Evolutionary conservation across 2,888 invertebrate species (phyloP), one percentile per base, ranked within the genome.

Genomic region (Chaitophorus viminalis): DNA sequence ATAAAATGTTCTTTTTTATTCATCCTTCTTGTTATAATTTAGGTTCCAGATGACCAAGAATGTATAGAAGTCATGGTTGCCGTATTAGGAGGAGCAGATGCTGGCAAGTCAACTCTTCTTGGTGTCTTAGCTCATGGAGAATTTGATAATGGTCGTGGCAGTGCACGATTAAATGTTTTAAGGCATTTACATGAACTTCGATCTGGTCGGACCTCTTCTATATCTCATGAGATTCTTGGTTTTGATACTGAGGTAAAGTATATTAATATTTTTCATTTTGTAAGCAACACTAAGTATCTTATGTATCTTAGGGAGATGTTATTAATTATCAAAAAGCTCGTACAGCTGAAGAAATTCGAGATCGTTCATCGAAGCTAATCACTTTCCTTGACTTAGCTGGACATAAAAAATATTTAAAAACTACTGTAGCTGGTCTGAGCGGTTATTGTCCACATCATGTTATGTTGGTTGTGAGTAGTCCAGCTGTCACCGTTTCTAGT

Each of bases 101-200:
- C 97, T 2, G 99, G 99, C n/a, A 99, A 99, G 91, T 98, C 98
- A 11, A 99, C 99, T 0, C 93, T 99, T 60, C 93, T 99, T 54
- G 99, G 99, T 21, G 99, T 99, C 0, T 92, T 99, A 54, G 99
- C 99, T 0, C 98, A 99, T 92, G 98, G 99, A 46, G 97, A 96
- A 91, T 92, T 98, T 89, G 99, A 99, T 92, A 99, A 99, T 92
- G 99, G 99, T 0, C 93, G 97, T 88, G 99, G 99, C 11, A 94
- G 97, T 90, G 98, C 99, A 0, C 94, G 99, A 1, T 93, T 99
- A 17, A 99, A 99, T 92, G 96, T 99, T 94, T 97, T 99, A 92
- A 92, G 96, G 5, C 96, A 99, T 91, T 93, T 97, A 90, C 99
- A 99, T 92, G 99, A 99, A 92, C 97, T 99, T 87, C 95, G 96